Conservation (phyloP, 2,113 vertebrate species). For the Diphyllodes magnificus region DNA sequence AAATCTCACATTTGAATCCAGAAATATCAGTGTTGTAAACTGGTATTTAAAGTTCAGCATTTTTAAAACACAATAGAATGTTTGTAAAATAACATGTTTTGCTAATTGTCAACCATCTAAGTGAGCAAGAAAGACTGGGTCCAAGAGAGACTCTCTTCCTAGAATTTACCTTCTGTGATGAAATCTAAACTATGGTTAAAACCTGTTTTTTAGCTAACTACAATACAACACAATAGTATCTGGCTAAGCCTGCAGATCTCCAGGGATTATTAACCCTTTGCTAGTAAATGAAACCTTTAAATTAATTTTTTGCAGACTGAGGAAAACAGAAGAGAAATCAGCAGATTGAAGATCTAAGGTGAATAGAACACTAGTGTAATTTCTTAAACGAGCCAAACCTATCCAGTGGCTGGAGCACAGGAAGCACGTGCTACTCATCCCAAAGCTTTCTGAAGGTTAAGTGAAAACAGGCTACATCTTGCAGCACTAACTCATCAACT, state of each 20-base stretch:
- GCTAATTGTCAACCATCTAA: neutral
- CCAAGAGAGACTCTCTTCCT: neutral
- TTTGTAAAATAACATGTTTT: neutral
- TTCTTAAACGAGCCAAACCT: neutral
- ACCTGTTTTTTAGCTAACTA: neutral
- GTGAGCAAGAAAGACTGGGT: neutral
- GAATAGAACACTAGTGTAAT: neutral
- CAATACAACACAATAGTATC: neutral
- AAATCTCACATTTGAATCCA: neutral
- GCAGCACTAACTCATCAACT: neutral
- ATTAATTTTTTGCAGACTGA: neutral
- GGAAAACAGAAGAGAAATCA: neutral
- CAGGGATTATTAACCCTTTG: neutral
- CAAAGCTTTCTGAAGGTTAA: neutral
- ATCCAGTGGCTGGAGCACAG: neutral
- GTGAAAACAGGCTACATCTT: neutral
- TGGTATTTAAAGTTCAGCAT: neutral
- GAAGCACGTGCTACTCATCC: neutral
- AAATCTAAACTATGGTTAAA: neutral
- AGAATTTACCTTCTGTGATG: neutral
- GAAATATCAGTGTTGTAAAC: neutral
- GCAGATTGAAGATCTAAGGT: neutral
- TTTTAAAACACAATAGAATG: neutral
- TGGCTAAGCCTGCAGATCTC: neutral
- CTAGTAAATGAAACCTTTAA: neutral